Conservation (phyloP, 2,113 vertebrate genomes). For the Dinomys branickii region DNA sequence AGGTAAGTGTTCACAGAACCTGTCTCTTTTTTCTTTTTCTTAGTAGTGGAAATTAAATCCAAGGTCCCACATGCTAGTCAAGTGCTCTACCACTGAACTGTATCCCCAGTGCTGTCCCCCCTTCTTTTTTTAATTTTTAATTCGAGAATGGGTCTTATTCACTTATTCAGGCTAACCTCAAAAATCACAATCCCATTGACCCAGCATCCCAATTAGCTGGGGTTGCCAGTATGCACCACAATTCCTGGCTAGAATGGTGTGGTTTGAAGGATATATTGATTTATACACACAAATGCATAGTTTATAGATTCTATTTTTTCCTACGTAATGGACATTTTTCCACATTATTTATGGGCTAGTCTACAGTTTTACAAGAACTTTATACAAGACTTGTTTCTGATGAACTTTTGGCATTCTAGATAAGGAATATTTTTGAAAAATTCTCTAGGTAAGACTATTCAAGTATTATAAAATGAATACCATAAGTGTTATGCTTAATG, state of each 20-base stretch:
- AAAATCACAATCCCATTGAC: neutral
- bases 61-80: neutral
- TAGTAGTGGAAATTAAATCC: neutral
- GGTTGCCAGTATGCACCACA: neutral
- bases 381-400: constrained; percentile 2
- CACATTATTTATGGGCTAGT: neutral
- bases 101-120: neutral
- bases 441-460: constrained; percentile 57
- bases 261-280: neutral
- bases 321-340: neutral
- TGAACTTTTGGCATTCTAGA: constrained; percentile 62
- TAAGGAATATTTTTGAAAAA: constrained; percentile 79
- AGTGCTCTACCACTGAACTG: neutral
- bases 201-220: neutral
- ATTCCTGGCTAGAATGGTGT: neutral
- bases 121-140: neutral
- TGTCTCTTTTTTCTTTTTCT: neutral
- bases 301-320: neutral
- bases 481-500: constrained; percentile 80
- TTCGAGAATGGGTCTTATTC: neutral
- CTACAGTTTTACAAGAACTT: neutral
- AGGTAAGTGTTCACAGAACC: neutral
- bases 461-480: constrained; percentile 81
- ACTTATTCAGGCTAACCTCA: neutral
- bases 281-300: neutral